Percentiles rank a stretch among this genome's conserved stretches.
Conservation (phyloP, 1,140 invertebrate species). For the Sminthurinus signatus region DNA sequence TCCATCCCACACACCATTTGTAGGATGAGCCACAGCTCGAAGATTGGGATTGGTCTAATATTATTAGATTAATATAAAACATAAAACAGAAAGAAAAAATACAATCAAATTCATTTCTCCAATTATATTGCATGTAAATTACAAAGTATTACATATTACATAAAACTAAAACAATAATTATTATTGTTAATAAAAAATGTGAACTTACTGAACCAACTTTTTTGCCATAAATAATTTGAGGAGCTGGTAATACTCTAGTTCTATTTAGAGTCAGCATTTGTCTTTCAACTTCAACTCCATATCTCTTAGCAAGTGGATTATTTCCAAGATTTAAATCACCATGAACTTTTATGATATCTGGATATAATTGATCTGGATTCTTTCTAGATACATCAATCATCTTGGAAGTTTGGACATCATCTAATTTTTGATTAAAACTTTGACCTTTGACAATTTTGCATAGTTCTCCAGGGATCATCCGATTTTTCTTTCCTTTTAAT, state of each 20-base stretch:
- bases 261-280: not conserved
- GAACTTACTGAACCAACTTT: too few relatives aligned
- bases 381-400: conserved; percentile 21
- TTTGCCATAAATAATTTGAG: not conserved
- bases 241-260: not conserved
- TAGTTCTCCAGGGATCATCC: not conserved
- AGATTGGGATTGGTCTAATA: too few relatives aligned
- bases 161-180: too few relatives aligned
- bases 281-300: not conserved
- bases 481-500: too few relatives aligned
- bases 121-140: too few relatives aligned
- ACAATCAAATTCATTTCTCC: too few relatives aligned
- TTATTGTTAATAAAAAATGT: too few relatives aligned
- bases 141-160: too few relatives aligned
- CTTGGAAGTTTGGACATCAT: conserved; percentile 23
- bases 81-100: too few relatives aligned
- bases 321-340: too few relatives aligned
- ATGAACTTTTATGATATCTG: not conserved
- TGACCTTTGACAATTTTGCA: conserved; percentile 25
- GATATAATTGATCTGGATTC: conserved; percentile 5
- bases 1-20: conserved; percentile 20
- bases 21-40: conserved; percentile 10
- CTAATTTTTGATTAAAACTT: conserved; percentile 23
- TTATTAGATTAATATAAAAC: too few relatives aligned
- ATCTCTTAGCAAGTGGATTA: not conserved